Evolutionary conservation across 1,140 invertebrate species (phyloP), one percentile per base, ranked within the genome.

Genomic region (Bombus waltoni): DNA sequence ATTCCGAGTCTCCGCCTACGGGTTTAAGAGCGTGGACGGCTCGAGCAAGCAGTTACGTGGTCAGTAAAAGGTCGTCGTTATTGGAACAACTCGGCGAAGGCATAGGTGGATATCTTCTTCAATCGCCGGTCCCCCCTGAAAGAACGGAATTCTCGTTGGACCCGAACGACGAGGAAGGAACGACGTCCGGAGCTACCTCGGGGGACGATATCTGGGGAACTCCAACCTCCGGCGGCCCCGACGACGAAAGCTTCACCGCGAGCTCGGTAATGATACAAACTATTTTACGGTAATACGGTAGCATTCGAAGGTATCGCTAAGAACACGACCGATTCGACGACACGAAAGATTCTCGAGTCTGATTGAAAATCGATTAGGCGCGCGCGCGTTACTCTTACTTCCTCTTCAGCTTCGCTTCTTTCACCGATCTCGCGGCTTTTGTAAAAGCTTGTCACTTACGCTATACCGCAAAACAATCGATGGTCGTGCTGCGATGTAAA

Each of bases 121-220:
- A 95, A 42, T 93, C 95, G 1, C 94, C 94, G 0, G 92, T 92
- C 5, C 95, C 95, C 2, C 94, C 94, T 2, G 95, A 88, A 87
- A 95, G 91, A 53, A 94, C 93, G 3, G 93, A 96, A 89, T 94
- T 93, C 85, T 93, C 92, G 15, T 75, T 95, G 87, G 93, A 95
- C 59, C 91, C 95, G 80, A 94, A 95, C 91, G 92, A 96, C 90
- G 96, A 96, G 70, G 97, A 97, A 81, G 96, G 96, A 25, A 97
- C 97, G 77, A 97, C 96, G 1, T 98, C 97, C 66, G 97, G 97
- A 1, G 97, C 97, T 0, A 97, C 97, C 28, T 98, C 97, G 5
- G 97, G 97, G 0, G 97, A 98, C 93, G 97, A 98, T 92, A 97
- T 98, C 53, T 98, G 97, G 97, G 97, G 97, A 3, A 98, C 97